Evolutionary conservation across 2,113 vertebrate species (phyloP).

Genomic region (Pyrgilauda ruficollis): DNA sequence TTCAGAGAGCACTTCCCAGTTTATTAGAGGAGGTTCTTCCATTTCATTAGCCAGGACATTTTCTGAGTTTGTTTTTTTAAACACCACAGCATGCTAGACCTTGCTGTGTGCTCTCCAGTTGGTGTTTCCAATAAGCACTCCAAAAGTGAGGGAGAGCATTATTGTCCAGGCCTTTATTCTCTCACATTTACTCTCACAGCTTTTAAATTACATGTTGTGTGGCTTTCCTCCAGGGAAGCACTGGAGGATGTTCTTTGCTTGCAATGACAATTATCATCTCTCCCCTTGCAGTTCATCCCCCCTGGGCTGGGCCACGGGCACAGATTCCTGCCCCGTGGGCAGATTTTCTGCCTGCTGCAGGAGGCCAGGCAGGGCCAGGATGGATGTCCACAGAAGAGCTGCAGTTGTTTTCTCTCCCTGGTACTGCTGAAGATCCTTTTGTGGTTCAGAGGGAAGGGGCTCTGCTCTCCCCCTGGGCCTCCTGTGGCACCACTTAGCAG

Average conservation of each 20-base stretch:
- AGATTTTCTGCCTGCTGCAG: background rate
- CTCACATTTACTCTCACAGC: background rate
- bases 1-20: background rate
- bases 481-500: fast-evolving
- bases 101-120: background rate
- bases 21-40: background rate
- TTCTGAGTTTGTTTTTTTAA: background rate
- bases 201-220: background rate
- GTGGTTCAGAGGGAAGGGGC: background rate
- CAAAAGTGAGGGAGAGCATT: background rate
- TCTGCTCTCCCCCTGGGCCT: background rate
- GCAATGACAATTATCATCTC: background rate
- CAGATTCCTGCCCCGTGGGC: background rate
- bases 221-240: background rate
- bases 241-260: background rate
- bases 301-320: background rate
- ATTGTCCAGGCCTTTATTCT: background rate
- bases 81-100: background rate
- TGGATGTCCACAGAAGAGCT: background rate
- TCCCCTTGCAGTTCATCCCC: background rate
- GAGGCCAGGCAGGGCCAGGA: background rate
- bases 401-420: background rate
- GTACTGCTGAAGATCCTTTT: background rate
- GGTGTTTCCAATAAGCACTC: background rate
- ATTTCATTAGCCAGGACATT: background rate